Percentiles rank a stretch among this genome's conserved stretches.
Conservation (phyloP, 64 coral and sea anemone genomes). For the Actinia tenebrosa region DNA sequence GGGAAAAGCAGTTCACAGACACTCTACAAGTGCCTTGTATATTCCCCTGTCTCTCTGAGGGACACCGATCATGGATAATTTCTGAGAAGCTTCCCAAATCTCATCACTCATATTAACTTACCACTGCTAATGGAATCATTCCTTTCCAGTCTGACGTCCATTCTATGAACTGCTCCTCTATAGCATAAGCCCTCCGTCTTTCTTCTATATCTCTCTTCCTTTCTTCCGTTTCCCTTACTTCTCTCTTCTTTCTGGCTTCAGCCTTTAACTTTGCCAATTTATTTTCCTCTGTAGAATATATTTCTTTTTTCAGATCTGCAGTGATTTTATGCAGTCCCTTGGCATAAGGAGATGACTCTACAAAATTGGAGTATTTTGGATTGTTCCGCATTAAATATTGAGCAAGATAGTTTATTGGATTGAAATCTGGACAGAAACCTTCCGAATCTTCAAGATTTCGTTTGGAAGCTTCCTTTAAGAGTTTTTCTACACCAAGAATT, state of each 20-base stretch:
- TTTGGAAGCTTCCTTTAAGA: constrained; percentile 76
- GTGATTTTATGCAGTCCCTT: constrained; percentile 87
- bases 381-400: constrained; percentile 98
- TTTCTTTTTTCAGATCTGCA: constrained; percentile 83
- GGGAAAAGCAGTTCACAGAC: too few species aligned
- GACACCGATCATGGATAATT: too few species aligned
- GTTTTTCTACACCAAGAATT: constrained; percentile 93
- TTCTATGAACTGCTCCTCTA: constrained; percentile 86
- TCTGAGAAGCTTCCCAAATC: too few species aligned
- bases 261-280: constrained; percentile 82
- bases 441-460: constrained; percentile 68
- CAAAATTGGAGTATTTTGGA: constrained; percentile 91
- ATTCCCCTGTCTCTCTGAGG: too few species aligned
- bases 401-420: constrained; percentile 88
- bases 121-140: constrained; percentile 67
- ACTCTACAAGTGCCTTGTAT: too few species aligned
- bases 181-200: constrained; percentile 56
- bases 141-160: constrained; percentile 90
- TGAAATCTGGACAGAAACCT: constrained; percentile 82
- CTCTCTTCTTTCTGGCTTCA: constrained; percentile 54
- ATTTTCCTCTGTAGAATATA: constrained; percentile 82
- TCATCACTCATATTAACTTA: constrained; percentile 14
- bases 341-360: constrained; percentile 86
- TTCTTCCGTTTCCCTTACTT: constrained; percentile 70
- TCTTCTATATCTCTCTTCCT: constrained; percentile 56